phyloP scores from a whole-genome alignment of 1,140 invertebrate species.

The Vanessa tameamea region DNA sequence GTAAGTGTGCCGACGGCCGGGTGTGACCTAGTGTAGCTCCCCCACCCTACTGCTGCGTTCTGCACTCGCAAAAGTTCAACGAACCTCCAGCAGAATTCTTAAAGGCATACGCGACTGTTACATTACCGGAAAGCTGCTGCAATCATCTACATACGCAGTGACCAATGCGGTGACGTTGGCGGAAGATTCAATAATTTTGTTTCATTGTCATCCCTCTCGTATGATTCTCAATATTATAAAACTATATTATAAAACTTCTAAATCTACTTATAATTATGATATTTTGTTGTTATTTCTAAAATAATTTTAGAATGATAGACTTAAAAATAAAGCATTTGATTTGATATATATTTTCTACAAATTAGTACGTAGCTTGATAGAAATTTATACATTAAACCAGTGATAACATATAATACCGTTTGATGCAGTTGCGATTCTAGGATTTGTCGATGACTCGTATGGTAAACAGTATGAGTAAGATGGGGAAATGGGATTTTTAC shows the following conservation, averaged over 20 bases:
- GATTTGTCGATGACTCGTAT: slow-evolving; percentile 49
- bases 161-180: slow-evolving; percentile 13
- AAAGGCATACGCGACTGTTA: slow-evolving; percentile 74
- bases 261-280: neutral
- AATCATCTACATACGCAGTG: slow-evolving; percentile 60
- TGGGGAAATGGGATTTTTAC: slow-evolving; percentile 56
- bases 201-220: slow-evolving; percentile 18
- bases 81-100: slow-evolving; percentile 77
- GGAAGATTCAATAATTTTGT: neutral
- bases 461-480: slow-evolving; percentile 63
- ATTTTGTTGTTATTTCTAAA: no score
- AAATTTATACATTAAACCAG: neutral
- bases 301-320: no score
- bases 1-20: slow-evolving; percentile 78
- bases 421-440: slow-evolving; percentile 27
- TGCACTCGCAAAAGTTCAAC: slow-evolving; percentile 79
- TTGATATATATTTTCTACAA: neutral
- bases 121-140: slow-evolving; percentile 78
- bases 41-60: slow-evolving; percentile 66
- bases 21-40: slow-evolving; percentile 74
- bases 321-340: neutral
- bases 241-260: neutral
- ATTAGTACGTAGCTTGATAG: neutral
- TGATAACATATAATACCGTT: slow-evolving; percentile 5
- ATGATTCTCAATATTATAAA: neutral